Percentiles rank a stretch among this genome's conserved stretches.
Evolutionary conservation across 2,113 vertebrate species (phyloP).

Genomic region (Hylia prasina): DNA sequence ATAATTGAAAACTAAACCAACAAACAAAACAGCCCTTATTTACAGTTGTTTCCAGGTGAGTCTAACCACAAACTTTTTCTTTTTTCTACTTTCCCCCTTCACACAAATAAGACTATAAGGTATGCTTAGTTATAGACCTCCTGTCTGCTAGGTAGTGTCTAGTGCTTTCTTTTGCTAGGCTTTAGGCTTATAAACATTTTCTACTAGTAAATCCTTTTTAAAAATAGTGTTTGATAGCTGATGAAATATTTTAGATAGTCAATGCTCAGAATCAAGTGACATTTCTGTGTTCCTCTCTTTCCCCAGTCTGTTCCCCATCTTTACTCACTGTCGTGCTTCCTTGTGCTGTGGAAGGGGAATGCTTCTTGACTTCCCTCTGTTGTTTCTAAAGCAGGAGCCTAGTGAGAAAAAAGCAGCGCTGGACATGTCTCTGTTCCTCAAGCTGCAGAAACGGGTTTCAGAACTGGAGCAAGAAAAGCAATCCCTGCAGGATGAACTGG

Average conservation of each 20-base stretch:
- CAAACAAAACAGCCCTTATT: neutral
- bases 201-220: neutral
- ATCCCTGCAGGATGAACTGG: conserved; percentile 90
- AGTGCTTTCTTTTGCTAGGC: conserved; percentile 20
- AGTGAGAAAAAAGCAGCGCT: conserved; percentile 82
- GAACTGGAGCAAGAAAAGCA: conserved; percentile 97
- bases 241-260: neutral
- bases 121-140: conserved; percentile 17
- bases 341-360: neutral
- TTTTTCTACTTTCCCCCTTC: conserved; percentile 21
- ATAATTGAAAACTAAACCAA: neutral
- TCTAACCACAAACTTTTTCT: conserved; percentile 49
- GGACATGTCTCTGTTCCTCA: conserved; percentile 95
- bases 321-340: conserved; percentile 13
- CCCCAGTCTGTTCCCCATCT: neutral
- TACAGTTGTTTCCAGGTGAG: conserved; percentile 11
- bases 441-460: conserved; percentile 94
- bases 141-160: conserved; percentile 21
- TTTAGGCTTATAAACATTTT: conserved; percentile 23
- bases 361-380: neutral
- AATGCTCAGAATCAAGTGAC: neutral
- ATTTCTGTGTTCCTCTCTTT: neutral
- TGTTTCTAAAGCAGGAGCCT: conserved; percentile 76
- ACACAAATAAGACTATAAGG: conserved; percentile 51
- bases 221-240: neutral